A percentile compares a stretch with the other conserved stretches of the same genome.
phyloP scores from a whole-genome alignment of 2,888 invertebrate species.

The Trichacis sp. region DNA sequence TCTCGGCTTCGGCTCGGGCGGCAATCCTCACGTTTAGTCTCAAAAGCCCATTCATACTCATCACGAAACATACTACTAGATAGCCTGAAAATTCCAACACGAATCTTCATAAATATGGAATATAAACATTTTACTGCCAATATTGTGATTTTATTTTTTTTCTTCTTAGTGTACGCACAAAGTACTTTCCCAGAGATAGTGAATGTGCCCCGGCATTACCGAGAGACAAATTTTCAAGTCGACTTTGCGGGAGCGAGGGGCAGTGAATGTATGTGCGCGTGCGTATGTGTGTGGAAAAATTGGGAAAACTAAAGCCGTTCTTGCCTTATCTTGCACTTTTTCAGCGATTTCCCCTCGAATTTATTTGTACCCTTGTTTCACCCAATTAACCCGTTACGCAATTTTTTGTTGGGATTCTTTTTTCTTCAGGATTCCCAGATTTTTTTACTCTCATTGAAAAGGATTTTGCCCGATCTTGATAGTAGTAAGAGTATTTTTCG shows the following conservation, averaged over 20 bases:
- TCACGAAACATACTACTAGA: no score
- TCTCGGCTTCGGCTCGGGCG: no score
- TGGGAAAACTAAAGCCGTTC: slow-evolving; percentile 1
- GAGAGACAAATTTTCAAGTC: slow-evolving; percentile 37
- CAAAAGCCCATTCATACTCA: no score
- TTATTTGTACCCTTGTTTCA: background rate
- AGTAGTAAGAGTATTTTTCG: no score
- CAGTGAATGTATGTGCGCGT: no score
- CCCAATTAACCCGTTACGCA: background rate
- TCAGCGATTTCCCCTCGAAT: slow-evolving; percentile 1
- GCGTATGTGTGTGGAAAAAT: slow-evolving; percentile 21
- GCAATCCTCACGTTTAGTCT: no score
- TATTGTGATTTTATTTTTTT: no score
- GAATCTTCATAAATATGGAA: no score
- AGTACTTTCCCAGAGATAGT: slow-evolving; percentile 31
- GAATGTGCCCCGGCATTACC: slow-evolving; percentile 30
- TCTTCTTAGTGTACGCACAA: no score
- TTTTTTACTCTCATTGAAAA: background rate
- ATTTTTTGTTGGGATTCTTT: no score
- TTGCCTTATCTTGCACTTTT: background rate
- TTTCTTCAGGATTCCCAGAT: background rate
- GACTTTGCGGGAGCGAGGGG: slow-evolving; percentile 11
- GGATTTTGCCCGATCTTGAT: background rate
- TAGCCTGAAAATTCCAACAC: no score
- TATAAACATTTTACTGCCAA: no score